Percentiles rank a stretch among this genome's conserved stretches.
Conservation (phyloP, 1,140 invertebrate species). For the Drosophila azteca region DNA sequence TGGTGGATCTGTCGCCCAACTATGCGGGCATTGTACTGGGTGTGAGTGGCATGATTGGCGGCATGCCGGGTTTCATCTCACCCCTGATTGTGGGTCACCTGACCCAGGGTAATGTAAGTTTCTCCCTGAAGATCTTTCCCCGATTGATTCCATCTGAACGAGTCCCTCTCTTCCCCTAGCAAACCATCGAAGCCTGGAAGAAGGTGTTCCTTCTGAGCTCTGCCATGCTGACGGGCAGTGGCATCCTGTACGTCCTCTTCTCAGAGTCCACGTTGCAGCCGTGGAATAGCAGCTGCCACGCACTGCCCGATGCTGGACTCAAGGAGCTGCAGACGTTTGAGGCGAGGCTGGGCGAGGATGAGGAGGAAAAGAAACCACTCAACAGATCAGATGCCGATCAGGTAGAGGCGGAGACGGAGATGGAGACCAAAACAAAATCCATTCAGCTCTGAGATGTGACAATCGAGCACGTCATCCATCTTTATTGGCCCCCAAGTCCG, state of each 20-base stretch:
- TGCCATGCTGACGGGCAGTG: conserved; percentile 84
- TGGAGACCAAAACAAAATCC: conserved; percentile 32
- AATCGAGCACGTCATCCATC: conserved; percentile 35
- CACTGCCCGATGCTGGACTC: conserved; percentile 36
- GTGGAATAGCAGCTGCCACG: conserved; percentile 85
- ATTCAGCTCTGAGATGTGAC: conserved; percentile 38
- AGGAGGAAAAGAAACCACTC: conserved; percentile 60
- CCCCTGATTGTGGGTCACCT: conserved; percentile 86
- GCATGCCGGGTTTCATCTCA: conserved; percentile 86
- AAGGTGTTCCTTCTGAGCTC: conserved; percentile 87
- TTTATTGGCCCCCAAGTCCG: conserved; percentile 63
- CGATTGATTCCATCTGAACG: conserved; percentile 8
- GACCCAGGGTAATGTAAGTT: conserved; percentile 86
- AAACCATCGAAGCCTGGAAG: conserved; percentile 88
- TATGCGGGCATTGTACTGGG: conserved; percentile 87
- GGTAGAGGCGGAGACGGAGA: conserved; percentile 1
- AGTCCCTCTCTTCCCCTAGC: conserved; percentile 83
- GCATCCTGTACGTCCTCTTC: conserved; percentile 85
- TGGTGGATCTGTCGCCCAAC: conserved; percentile 89
- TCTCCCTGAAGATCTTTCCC: neutral
- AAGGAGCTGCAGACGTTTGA: conserved; percentile 60
- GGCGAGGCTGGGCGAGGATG: neutral
- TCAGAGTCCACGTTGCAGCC: conserved; percentile 86
- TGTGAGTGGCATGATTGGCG: conserved; percentile 85
- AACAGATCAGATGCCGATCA: conserved; percentile 14